Evolutionary conservation across 2,888 invertebrate species (phyloP), one percentile per base, ranked within the genome.

Genomic region (Brachycybe producta): DNA sequence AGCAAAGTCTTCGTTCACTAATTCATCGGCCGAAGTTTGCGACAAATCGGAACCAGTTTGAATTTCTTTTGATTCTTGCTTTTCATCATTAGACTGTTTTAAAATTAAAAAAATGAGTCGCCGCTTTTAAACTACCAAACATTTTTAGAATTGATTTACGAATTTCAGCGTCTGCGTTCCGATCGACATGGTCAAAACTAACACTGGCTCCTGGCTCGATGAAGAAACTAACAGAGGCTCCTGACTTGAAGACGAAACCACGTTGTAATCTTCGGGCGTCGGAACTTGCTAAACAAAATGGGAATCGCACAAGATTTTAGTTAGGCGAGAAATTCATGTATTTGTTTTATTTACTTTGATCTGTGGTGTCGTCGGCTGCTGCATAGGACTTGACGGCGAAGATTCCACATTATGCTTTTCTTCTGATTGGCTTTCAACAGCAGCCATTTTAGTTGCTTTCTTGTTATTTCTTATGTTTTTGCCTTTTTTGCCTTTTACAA

Each of bases 161-260:
- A 11, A 34, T 11, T 3, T 28, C 15, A 55, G 55, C 7, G 61
- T 61, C 49, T 61, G 61, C 13, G 59, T 59, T 17, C 55, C 55
- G 24, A 57, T 55, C 11, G 57, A 54, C n/a, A n/a, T n/a, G n/a
- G n/a, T n/a, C n/a, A n/a, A n/a, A 17, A 54, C 51, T 45, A 54
- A 53, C 26, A 52, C 48, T 36, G 48, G 38, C 1, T 56, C 57
- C 17, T 19, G 11, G 32, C 11, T 11, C 32, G 32, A 32, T n/a
- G n/a, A n/a, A n/a, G n/a, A n/a, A n/a, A n/a, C n/a, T n/a, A n/a
- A n/a, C n/a, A n/a, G n/a, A 11, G 61, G 55, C 53, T 67, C 67
- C 53, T 66, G 66, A 57, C 65, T 66, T 2, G 68, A 67, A 7
- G 67, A 68, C 5, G 67, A 65, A 15, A 68, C 68, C 17, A 65